Evolutionary conservation across 2,113 vertebrate genomes (phyloP).

Genomic region (Crotophaga sulcirostris): DNA sequence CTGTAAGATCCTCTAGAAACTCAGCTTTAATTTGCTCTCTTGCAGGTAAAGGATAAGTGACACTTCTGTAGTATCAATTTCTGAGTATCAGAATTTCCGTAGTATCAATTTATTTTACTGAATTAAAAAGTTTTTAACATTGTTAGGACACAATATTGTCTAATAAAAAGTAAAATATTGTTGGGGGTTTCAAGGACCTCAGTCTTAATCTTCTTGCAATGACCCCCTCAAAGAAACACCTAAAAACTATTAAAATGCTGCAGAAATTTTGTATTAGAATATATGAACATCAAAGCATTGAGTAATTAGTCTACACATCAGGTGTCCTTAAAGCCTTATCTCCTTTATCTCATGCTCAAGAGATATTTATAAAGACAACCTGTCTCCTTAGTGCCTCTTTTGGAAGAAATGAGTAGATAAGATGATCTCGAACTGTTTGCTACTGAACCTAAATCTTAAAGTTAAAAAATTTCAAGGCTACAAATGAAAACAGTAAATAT

Average conservation of each 20-base stretch:
- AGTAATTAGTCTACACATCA: constrained; percentile 19
- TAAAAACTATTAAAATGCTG: constrained; percentile 35
- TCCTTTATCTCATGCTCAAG: background rate
- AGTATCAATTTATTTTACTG: constrained; percentile 49
- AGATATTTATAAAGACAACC: background rate
- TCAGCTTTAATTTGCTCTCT: constrained; percentile 27
- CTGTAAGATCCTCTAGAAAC: background rate
- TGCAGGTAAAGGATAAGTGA: constrained; percentile 7
- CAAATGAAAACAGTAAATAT: background rate
- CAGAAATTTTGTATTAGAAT: background rate
- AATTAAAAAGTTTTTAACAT: constrained; percentile 46
- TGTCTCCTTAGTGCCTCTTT: background rate
- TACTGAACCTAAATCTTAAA: background rate
- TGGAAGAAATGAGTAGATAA: background rate
- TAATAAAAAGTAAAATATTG: constrained; percentile 15
- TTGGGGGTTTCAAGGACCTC: background rate
- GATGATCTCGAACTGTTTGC: background rate
- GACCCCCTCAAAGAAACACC: constrained; percentile 13
- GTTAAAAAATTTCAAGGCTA: background rate
- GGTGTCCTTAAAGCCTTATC: background rate
- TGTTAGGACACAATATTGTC: constrained; percentile 1
- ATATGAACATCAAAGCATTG: background rate
- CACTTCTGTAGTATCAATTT: constrained; percentile 27
- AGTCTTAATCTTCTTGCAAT: constrained; percentile 39
- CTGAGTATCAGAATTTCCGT: too few relatives aligned